phyloP scores from a whole-genome alignment of 2,113 vertebrate species.

The Machaerirhynchus nigripectus region DNA sequence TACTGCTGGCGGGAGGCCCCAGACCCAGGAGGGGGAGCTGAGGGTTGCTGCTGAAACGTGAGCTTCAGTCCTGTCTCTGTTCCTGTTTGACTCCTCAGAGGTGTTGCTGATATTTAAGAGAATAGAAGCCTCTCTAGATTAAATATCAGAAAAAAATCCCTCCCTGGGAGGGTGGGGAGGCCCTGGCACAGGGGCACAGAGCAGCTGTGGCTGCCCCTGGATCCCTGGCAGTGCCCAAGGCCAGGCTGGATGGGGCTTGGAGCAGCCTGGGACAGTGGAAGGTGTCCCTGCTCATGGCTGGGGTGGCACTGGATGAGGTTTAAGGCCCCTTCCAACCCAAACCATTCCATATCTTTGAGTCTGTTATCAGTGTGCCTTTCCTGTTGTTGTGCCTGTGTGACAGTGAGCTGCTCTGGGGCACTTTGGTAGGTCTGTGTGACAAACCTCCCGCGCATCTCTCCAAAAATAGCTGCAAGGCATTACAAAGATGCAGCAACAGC shows the following conservation, averaged over 20 bases:
- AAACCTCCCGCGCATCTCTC: background rate
- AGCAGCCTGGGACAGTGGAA: background rate
- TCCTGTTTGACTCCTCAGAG: background rate
- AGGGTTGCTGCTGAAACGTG: background rate
- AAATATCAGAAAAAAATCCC: background rate
- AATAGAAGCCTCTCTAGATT: background rate
- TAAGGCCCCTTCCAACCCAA: background rate
- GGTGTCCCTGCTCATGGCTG: background rate
- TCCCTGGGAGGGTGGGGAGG: background rate
- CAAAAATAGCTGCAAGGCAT: background rate
- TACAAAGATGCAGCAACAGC: background rate
- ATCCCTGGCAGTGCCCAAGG: background rate
- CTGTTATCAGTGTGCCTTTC: background rate
- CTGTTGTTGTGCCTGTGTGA: background rate
- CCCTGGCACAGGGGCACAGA: background rate
- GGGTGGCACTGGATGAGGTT: fast-evolving
- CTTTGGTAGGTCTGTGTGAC: background rate
- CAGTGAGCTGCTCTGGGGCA: background rate
- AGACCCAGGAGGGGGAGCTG: background rate
- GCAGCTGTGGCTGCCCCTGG: background rate
- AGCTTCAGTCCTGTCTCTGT: background rate
- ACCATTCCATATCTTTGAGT: fast-evolving
- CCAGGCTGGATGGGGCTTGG: background rate
- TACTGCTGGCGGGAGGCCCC: background rate
- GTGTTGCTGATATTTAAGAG: background rate